Percentiles rank a stretch among this genome's conserved stretches.
phyloP scores from a whole-genome alignment of 2,113 vertebrate species.

The Cervus canadensis region DNA sequence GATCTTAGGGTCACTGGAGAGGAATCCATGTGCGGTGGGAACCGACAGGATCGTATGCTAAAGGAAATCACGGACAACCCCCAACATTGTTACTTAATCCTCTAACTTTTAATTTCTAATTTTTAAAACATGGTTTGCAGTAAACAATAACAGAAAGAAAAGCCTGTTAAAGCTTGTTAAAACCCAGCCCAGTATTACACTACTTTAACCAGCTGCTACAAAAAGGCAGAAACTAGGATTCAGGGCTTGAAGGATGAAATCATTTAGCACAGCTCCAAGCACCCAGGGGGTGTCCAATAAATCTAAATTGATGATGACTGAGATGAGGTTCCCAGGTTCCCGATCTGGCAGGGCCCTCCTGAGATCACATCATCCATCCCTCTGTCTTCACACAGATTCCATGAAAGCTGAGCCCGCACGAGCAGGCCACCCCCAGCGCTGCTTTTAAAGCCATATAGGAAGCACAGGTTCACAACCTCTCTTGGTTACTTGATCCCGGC shows the following conservation, averaged over 20 bases:
- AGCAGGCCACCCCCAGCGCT: not conserved
- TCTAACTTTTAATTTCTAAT: not conserved
- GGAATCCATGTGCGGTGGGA: not conserved
- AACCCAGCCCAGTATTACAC: not conserved
- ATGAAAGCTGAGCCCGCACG: not conserved
- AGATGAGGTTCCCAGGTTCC: conserved; percentile 15
- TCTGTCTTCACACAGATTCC: conserved; percentile 1
- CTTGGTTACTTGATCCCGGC: not conserved
- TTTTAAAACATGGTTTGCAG: not conserved
- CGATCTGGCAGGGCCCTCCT: not conserved
- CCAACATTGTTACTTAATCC: not conserved
- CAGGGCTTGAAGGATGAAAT: conserved; percentile 18
- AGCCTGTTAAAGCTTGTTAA: not conserved
- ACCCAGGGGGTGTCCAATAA: conserved; percentile 46
- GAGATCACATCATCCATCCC: conserved; percentile 42
- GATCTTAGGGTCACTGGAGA: not conserved
- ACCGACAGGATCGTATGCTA: not conserved
- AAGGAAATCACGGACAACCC: not conserved
- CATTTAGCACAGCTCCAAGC: conserved; percentile 9
- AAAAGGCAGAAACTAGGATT: conserved; percentile 24
- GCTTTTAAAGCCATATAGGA: not conserved
- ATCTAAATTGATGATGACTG: conserved; percentile 56
- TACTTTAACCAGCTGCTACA: conserved; percentile 13
- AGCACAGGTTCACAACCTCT: not conserved
- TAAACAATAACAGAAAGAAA: not conserved